Evolutionary conservation across 2,113 vertebrate species (phyloP).

Genomic region (Dasyurus viverrinus): DNA sequence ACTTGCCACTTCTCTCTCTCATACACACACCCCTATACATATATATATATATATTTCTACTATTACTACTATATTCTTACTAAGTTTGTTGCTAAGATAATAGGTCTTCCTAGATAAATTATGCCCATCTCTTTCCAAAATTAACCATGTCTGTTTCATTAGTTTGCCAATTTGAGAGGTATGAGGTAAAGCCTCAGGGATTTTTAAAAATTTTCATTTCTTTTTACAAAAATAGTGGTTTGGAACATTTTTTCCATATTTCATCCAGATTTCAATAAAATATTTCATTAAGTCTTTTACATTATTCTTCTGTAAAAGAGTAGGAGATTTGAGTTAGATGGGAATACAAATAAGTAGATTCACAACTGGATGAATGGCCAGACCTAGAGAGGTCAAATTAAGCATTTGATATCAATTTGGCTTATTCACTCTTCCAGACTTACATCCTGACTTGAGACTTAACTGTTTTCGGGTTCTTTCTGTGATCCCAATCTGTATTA

Average conservation of each 20-base stretch:
- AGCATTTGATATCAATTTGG: neutral
- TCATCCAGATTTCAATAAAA: neutral
- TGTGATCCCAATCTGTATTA: neutral
- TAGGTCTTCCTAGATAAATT: neutral
- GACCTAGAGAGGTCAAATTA: neutral
- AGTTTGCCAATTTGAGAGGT: neutral
- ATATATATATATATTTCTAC: too few relatives aligned
- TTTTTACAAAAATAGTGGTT: neutral
- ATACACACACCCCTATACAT: too few relatives aligned
- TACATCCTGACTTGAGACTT: neutral
- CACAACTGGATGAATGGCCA: neutral
- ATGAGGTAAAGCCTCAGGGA: neutral
- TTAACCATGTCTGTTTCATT: neutral
- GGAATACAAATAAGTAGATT: neutral
- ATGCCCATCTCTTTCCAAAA: neutral
- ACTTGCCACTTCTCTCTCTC: neutral
- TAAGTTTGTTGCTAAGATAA: neutral
- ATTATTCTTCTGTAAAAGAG: neutral
- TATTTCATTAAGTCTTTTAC: neutral
- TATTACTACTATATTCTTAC: neutral
- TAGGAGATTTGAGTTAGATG: neutral
- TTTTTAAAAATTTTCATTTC: neutral
- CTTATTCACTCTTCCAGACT: neutral
- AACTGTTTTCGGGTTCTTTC: neutral
- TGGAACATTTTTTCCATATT: neutral